Conservation (phyloP, 2,113 vertebrate species). For the Merops nubicus region DNA sequence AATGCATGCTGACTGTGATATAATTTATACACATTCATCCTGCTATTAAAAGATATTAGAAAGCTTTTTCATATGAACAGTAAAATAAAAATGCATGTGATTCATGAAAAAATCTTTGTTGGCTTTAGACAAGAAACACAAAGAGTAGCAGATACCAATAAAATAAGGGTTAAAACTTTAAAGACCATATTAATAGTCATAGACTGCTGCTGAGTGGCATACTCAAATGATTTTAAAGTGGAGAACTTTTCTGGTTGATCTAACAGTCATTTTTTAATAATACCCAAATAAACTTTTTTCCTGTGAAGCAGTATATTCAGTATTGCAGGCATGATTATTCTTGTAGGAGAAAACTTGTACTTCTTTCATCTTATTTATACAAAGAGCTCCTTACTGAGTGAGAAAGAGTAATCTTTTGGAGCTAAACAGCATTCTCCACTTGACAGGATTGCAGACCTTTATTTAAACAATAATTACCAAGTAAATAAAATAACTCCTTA, state of each 20-base stretch:
- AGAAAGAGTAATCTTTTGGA: not conserved
- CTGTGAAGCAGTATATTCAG: not conserved
- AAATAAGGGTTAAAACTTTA: slow-evolving; percentile 39
- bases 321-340: not conserved
- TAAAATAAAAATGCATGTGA: slow-evolving; percentile 27
- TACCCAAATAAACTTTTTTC: not conserved
- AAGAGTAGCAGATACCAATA: slow-evolving; percentile 1
- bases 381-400: not conserved
- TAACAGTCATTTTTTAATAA: not conserved
- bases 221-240: not conserved
- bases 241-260: not conserved
- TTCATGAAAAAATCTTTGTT: slow-evolving; percentile 19
- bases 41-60: not conserved
- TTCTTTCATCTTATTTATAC: not conserved
- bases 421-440: not conserved
- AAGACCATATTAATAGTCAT: not conserved
- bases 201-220: not conserved
- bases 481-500: not conserved
- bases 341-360: not conserved
- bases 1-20: not conserved
- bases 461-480: not conserved
- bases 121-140: not conserved
- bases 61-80: slow-evolving; percentile 23
- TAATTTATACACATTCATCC: not conserved
- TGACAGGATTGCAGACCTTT: not conserved